These are phyloP conservation scores for Hemicentrotus pulcherrimus DNA, from an alignment of 35 echinoderm and acorn worm species.

Conservation along the genomic window DNA sequence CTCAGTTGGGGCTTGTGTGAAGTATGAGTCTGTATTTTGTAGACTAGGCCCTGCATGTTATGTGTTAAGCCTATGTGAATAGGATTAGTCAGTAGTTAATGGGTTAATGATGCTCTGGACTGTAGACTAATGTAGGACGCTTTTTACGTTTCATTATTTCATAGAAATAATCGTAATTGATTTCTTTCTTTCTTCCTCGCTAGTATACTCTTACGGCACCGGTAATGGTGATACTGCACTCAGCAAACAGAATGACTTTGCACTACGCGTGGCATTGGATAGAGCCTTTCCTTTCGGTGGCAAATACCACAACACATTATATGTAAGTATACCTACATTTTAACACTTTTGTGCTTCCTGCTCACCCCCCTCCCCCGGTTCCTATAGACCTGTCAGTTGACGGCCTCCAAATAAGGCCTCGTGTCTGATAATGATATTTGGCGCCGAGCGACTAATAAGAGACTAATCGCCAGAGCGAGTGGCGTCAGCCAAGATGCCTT, in stretches of 20 bases:
- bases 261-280: neutral
- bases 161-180: no score
- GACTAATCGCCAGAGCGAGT: neutral
- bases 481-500: neutral
- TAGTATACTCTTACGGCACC: neutral
- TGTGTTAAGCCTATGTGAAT: no score
- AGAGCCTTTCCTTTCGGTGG: neutral
- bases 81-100: no score
- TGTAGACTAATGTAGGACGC: no score
- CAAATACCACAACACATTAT: neutral
- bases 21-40: no score
- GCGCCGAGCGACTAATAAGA: neutral
- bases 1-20: no score
- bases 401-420: neutral
- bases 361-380: no score
- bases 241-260: neutral
- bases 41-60: no score
- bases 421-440: neutral
- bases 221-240: neutral
- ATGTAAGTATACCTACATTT: neutral
- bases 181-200: neutral
- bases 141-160: no score
- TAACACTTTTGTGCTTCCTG: neutral
- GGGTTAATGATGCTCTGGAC: no score
- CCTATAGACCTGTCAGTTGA: no score